Percentiles rank a stretch among this genome's conserved stretches.
Evolutionary conservation across 2,888 invertebrate species (phyloP).

Genomic region (Nomada goodeniana): DNA sequence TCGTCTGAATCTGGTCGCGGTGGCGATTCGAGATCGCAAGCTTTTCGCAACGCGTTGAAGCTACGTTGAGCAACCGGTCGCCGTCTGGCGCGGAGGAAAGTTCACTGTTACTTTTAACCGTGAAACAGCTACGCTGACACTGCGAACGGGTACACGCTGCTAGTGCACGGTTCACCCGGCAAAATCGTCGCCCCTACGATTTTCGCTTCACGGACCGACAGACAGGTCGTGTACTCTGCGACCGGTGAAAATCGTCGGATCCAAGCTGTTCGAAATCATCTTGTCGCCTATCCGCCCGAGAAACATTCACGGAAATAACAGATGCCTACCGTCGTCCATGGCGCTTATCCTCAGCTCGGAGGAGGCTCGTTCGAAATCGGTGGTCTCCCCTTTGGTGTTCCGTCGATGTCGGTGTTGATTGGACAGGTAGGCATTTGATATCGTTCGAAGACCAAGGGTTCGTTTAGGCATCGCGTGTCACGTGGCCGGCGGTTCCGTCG

Average conservation of each 20-base stretch:
- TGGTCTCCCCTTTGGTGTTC: constrained; percentile 1
- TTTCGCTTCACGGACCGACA: neutral
- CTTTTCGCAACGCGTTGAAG: neutral
- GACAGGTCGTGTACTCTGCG: no score
- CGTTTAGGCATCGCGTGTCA: constrained; percentile 51
- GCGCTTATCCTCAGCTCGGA: constrained; percentile 24
- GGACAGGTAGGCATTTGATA: constrained; percentile 40
- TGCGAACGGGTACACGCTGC: neutral
- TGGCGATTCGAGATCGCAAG: neutral
- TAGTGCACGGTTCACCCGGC: constrained; percentile 18
- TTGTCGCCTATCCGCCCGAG: neutral
- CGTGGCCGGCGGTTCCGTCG: neutral
- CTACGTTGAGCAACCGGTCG: neutral
- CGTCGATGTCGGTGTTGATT: neutral
- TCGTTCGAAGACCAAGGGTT: constrained; percentile 48
- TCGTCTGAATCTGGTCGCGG: neutral
- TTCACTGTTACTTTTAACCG: constrained; percentile 30
- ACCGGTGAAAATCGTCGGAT: neutral
- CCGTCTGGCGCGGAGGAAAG: constrained; percentile 35
- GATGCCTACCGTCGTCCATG: constrained; percentile 50
- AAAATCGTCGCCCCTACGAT: neutral
- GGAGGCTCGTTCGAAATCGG: constrained; percentile 20
- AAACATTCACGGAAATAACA: constrained; percentile 7
- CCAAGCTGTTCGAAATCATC: neutral
- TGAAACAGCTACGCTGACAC: neutral